These are phyloP conservation scores for Sylvilagus bachmani DNA, from an alignment of 2,113 vertebrate species.

Conservation along the genomic window DNA sequence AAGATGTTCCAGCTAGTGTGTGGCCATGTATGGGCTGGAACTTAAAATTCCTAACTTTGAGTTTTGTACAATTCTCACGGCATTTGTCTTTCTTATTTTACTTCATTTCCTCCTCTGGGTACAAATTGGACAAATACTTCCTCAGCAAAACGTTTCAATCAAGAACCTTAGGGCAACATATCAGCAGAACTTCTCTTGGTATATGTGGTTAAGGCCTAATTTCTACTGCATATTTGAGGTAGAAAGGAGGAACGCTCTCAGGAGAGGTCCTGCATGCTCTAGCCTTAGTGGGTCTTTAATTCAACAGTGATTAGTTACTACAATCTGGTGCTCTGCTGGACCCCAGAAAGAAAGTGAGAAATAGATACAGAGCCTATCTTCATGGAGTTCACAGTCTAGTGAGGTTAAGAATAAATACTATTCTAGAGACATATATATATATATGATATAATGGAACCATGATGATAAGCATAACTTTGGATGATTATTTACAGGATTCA, in stretches of 20 bases:
- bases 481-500: neutral
- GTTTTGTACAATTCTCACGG: neutral
- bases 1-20: neutral
- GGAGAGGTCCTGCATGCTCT: neutral
- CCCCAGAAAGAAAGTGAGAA: neutral
- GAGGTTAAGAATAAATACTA: neutral
- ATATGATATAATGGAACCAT: neutral
- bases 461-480: neutral
- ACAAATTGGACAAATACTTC: conserved; percentile 44
- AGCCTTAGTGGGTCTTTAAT: neutral
- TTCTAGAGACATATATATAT: neutral
- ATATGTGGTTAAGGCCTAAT: neutral
- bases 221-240: neutral
- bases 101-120: neutral
- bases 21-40: neutral
- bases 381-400: neutral
- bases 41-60: conserved; percentile 48
- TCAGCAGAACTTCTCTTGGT: neutral
- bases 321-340: neutral
- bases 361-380: neutral
- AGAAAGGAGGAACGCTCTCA: neutral
- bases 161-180: neutral
- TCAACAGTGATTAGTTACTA: neutral
- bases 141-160: conserved; percentile 17
- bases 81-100: conserved; percentile 28